Evolutionary conservation across 1,140 invertebrate species (phyloP).

Genomic region (Marisa cornuarietis): DNA sequence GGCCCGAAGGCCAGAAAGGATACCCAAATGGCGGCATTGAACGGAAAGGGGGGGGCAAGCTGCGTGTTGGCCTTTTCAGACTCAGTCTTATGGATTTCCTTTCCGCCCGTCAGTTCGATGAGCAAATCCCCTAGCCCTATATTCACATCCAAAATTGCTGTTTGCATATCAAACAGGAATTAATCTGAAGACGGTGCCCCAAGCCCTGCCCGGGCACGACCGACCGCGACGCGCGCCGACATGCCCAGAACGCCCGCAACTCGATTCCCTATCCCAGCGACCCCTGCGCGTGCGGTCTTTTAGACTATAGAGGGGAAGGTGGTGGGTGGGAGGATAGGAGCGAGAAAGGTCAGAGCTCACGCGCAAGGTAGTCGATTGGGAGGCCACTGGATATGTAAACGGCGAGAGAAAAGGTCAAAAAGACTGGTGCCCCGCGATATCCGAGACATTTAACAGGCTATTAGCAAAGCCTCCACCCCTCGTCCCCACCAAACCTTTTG

Average conservation of each 20-base stretch:
- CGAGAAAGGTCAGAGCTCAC: conserved; percentile 14
- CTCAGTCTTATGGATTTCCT: conserved; percentile 17
- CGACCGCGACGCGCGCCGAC: conserved; percentile 5
- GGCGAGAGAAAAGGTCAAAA: conserved; percentile 12
- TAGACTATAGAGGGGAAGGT: background rate
- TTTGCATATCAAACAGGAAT: conserved; percentile 38
- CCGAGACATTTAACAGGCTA: conserved; percentile 17
- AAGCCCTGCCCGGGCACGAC: conserved; percentile 13
- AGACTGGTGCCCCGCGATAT: background rate
- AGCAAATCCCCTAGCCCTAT: conserved; percentile 17
- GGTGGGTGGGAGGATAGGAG: background rate
- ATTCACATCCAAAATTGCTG: conserved; percentile 33
- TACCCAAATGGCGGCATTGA: background rate
- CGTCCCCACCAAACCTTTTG: background rate
- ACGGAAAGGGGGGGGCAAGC: background rate
- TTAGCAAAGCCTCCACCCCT: background rate
- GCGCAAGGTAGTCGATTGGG: conserved; percentile 5
- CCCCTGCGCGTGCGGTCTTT: background rate
- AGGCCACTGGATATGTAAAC: conserved; percentile 12
- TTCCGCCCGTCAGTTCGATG: conserved; percentile 16
- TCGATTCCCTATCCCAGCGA: too few relatives aligned
- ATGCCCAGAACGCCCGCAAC: background rate
- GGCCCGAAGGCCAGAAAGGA: background rate
- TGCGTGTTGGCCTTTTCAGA: conserved; percentile 16
- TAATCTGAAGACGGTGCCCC: conserved; percentile 27